Conservation (phyloP, 1,140 invertebrate genomes). For the Hyles euphorbiae region DNA sequence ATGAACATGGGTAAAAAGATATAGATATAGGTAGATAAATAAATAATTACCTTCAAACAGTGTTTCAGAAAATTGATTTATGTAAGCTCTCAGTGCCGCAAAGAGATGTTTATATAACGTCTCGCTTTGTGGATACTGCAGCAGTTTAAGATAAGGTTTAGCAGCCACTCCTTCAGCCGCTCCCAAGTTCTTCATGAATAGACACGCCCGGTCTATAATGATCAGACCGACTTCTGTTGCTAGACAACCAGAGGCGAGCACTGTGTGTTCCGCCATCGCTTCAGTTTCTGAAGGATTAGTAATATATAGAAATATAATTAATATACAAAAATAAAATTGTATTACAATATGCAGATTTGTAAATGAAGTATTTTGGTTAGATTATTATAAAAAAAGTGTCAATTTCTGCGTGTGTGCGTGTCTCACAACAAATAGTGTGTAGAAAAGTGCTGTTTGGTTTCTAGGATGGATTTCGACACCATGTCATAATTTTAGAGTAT, state of each 20-base stretch:
- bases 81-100: constrained; percentile 91
- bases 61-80: constrained; percentile 91
- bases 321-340: neutral
- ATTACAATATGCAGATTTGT: too few relatives aligned
- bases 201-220: constrained; percentile 88
- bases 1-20: too few relatives aligned
- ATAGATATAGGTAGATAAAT: too few relatives aligned
- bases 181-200: constrained; percentile 88
- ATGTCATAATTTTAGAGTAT: too few relatives aligned
- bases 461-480: too few relatives aligned
- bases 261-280: constrained; percentile 78
- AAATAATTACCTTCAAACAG: constrained; percentile 83
- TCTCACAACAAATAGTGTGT: too few relatives aligned
- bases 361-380: too few relatives aligned
- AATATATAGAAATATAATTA: constrained; percentile 9
- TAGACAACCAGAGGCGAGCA: constrained; percentile 89
- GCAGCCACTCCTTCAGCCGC: constrained; percentile 85
- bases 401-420: too few relatives aligned
- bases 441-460: too few relatives aligned
- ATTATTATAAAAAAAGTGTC: too few relatives aligned
- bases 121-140: constrained; percentile 94
- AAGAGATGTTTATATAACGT: constrained; percentile 92
- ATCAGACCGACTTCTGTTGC: constrained; percentile 93
- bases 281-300: constrained; percentile 74
- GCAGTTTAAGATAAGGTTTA: constrained; percentile 88